These are phyloP conservation scores for Luffia ferchaultella DNA, from an alignment of 2,888 invertebrate genomes.

Conservation along the genomic window DNA sequence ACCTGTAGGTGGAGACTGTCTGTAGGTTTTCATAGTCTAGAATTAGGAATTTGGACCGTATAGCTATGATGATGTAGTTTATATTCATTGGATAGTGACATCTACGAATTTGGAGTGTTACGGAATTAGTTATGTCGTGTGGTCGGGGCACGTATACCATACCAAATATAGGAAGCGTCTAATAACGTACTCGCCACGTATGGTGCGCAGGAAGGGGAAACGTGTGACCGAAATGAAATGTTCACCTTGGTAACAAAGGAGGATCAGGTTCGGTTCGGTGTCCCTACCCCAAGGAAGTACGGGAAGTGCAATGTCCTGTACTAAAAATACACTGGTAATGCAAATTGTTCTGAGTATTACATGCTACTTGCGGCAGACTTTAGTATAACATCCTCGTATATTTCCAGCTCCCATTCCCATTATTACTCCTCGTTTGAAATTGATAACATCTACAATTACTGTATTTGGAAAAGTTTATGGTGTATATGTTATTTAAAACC, in stretches of 20 bases:
- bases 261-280: neutral
- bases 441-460: too few relatives aligned
- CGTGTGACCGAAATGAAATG: conserved; percentile 5
- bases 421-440: too few relatives aligned
- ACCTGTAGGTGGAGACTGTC: conserved; percentile 58
- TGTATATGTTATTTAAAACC: too few relatives aligned
- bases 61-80: conserved; percentile 19
- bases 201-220: conserved; percentile 20
- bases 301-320: neutral
- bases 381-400: too few relatives aligned
- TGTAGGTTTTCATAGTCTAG: conserved; percentile 18
- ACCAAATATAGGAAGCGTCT: conserved; percentile 49
- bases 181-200: conserved; percentile 40
- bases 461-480: too few relatives aligned
- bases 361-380: too few relatives aligned
- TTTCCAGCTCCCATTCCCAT: too few relatives aligned
- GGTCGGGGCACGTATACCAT: conserved; percentile 42
- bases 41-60: neutral
- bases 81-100: conserved; percentile 39
- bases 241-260: neutral
- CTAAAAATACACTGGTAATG: neutral
- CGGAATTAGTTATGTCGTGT: conserved; percentile 44
- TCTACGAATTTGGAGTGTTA: conserved; percentile 45
- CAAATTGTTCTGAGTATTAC: too few relatives aligned
- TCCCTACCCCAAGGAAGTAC: neutral